Evolutionary conservation across 2,888 invertebrate genomes (phyloP), one percentile per base, ranked within the genome.

Genomic region (Graphium colonna): DNA sequence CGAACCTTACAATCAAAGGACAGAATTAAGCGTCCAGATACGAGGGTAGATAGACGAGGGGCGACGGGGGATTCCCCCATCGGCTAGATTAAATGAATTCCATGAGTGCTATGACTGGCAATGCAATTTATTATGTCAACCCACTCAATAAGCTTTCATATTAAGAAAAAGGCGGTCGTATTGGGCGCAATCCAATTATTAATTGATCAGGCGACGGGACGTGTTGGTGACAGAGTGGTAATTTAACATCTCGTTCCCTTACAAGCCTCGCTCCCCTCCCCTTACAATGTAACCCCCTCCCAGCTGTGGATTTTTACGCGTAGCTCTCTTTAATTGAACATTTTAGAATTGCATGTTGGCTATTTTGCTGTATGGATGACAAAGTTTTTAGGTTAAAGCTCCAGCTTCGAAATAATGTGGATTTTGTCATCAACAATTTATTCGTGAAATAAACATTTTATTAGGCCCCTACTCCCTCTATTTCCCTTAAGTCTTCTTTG

Each of bases 141-240:
- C 65, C 64, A 59, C 70, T 68, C 68, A 56, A 65, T 68, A 67
- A 61, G 62, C 63, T 55, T 59, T 51, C 58, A 75, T 69, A 79
- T 79, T 78, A 79, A 71, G 77, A 79, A 81, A 79, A 80, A 79
- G 81, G 75, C 75, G 66, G 69, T 72, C 73, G 77, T 63, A 31
- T 63, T 64, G 64, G 50, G 40, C 60, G 60, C 62, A 62, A 69
- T 71, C 64, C 70, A 68, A 73, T 75, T 73, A 73, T 67, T 77
- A 79, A 79, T 79, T 78, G 77, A 75, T 73, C 67, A 59, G 41
- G 51, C 55, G 51, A 59, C 21, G 16, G 21, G 64, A 64, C 59
- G 63, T 75, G 78, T 58, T 63, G 50, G 56, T 73, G 73, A 73
- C 76, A 75, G 74, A 64, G 70, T 71, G 69, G 74, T 75, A 68